Evolutionary conservation across 2,113 vertebrate species (phyloP).

Genomic region (Gallinago paraguaiae): DNA sequence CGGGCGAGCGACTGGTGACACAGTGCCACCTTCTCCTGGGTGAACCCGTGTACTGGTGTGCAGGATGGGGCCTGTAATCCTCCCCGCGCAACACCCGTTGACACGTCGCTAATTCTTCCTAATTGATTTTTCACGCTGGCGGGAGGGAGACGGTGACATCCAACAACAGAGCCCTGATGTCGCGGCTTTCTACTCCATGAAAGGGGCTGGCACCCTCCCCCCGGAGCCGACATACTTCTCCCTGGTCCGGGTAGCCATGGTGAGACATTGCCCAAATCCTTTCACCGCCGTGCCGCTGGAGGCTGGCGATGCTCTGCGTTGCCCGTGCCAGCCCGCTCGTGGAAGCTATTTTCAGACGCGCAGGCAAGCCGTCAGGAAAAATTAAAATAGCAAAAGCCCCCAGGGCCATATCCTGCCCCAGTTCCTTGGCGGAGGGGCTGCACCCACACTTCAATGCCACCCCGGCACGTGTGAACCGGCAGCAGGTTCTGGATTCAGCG

Average conservation of each 20-base stretch:
- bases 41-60: rapidly evolving
- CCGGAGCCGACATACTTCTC: background rate
- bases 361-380: background rate
- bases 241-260: slow-evolving; percentile 52
- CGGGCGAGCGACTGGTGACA: rapidly evolving
- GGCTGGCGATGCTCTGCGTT: background rate
- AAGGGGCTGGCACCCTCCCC: slow-evolving; percentile 24
- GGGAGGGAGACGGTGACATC: slow-evolving; percentile 50
- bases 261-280: background rate
- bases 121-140: slow-evolving; percentile 62
- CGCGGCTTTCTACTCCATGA: slow-evolving; percentile 31
- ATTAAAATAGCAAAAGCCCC: background rate
- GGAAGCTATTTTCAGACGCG: background rate
- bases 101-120: slow-evolving; percentile 61
- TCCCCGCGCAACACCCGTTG: background rate
- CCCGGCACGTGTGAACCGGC: background rate
- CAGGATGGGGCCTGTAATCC: background rate
- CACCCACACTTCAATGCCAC: background rate
- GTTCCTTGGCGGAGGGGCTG: background rate
- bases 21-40: background rate
- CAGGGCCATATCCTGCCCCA: background rate
- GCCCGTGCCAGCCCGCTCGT: background rate
- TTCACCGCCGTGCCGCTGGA: background rate
- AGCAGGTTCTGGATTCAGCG: background rate
- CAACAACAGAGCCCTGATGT: slow-evolving; percentile 25